Evolutionary conservation across 2,797 vertebrate genomes (phyloP).

Genomic region (Lophotriccus pileatus): DNA sequence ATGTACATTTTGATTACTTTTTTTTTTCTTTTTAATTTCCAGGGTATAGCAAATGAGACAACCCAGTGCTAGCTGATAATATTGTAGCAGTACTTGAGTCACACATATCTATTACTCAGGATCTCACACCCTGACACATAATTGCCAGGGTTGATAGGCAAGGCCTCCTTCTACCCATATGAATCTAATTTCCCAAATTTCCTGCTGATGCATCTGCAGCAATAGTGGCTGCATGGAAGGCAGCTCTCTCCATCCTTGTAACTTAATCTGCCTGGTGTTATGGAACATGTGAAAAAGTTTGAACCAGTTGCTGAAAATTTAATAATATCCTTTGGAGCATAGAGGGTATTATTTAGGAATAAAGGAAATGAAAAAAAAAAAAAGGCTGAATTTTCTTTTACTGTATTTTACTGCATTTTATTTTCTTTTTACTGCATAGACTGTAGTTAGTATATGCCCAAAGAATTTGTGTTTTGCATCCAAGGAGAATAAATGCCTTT

Average conservation of each 20-base stretch:
- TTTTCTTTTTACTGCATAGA: background rate
- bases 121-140: conserved; percentile 40
- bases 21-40: background rate
- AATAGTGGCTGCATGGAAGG: background rate
- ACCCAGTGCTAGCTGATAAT: conserved; percentile 36
- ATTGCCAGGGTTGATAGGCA: conserved; percentile 21
- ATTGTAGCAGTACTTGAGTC: conserved; percentile 31
- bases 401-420: background rate
- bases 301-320: background rate
- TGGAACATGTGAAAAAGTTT: background rate
- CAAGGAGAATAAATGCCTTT: background rate
- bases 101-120: background rate
- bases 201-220: background rate
- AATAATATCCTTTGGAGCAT: background rate
- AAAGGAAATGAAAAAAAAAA: background rate
- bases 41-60: conserved; percentile 47
- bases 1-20: background rate
- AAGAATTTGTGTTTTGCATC: background rate
- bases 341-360: background rate
- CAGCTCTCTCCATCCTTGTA: background rate
- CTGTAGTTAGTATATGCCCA: background rate
- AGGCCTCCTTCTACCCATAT: background rate
- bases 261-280: background rate
- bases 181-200: background rate
- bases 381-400: background rate